Conservation (phyloP, 2,888 invertebrate genomes). For the Neoascia interrupta region DNA sequence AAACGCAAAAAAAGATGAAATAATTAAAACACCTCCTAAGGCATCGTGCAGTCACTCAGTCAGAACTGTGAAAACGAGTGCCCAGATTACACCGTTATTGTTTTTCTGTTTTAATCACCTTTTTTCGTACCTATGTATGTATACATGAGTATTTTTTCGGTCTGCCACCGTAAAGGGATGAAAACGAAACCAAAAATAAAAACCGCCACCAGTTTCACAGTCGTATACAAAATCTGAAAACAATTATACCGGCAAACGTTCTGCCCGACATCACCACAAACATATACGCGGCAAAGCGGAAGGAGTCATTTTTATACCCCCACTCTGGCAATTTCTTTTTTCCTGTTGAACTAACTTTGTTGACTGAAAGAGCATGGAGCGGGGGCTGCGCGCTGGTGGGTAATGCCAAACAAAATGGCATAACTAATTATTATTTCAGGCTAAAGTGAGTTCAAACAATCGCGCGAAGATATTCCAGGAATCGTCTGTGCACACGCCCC, state of each 20-base stretch:
- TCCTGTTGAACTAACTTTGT: neutral
- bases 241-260: constrained; percentile 22
- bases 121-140: neutral
- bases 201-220: neutral
- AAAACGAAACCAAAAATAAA: constrained; percentile 1
- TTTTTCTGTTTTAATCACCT: constrained; percentile 48
- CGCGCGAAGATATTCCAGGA: constrained; percentile 2
- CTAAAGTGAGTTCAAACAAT: constrained; percentile 32
- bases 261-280: constrained; percentile 31
- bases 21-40: constrained; percentile 59
- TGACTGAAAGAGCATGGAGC: neutral
- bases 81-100: constrained; percentile 53
- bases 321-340: neutral
- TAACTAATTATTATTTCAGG: constrained; percentile 60
- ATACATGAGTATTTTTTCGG: too few species aligned
- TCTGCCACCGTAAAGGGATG: neutral
- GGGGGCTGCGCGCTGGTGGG: neutral
- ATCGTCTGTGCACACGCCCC: neutral
- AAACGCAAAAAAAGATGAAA: constrained; percentile 4
- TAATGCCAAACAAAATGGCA: constrained; percentile 24
- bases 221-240: too few species aligned
- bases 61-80: constrained; percentile 36
- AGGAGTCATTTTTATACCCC: neutral
- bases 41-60: constrained; percentile 41
- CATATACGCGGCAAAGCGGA: constrained; percentile 16